Evolutionary conservation across 2,113 vertebrate genomes (phyloP).

Genomic region (Nipponia nippon): DNA sequence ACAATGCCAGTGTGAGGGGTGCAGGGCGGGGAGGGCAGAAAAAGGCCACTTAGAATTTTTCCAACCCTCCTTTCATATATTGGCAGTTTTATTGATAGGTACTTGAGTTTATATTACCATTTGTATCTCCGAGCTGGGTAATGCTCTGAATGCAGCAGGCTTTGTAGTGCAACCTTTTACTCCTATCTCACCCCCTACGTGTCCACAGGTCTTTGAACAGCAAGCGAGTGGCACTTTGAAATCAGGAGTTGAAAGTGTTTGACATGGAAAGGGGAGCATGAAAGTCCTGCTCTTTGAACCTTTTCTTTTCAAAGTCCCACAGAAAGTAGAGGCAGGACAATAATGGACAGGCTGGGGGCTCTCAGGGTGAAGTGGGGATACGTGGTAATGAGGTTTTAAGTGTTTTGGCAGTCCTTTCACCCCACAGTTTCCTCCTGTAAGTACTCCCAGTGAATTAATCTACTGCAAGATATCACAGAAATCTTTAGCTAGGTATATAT

Average conservation of each 20-base stretch:
- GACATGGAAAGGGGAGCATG: constrained; percentile 84
- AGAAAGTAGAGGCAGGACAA: constrained; percentile 76
- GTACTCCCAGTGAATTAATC: constrained; percentile 25
- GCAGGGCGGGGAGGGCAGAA: background rate
- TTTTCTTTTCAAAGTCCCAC: constrained; percentile 77
- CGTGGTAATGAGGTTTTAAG: constrained; percentile 69
- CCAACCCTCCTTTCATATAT: constrained; percentile 37
- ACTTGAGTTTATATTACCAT: constrained; percentile 65
- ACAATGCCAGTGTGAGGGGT: background rate
- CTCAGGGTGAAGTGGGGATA: constrained; percentile 51
- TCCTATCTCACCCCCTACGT: constrained; percentile 76
- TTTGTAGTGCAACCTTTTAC: constrained; percentile 89
- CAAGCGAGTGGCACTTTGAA: constrained; percentile 86
- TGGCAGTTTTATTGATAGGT: constrained; percentile 69
- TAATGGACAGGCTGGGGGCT: constrained; percentile 67
- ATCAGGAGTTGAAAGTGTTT: constrained; percentile 87
- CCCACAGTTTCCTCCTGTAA: background rate
- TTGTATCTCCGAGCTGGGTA: constrained; percentile 72
- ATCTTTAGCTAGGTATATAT: background rate
- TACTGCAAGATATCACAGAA: background rate
- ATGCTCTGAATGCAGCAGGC: constrained; percentile 68
- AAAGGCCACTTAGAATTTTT: constrained; percentile 45
- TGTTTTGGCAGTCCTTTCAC: background rate
- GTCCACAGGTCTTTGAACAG: constrained; percentile 86
- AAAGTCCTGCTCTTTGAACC: constrained; percentile 91